These are phyloP conservation scores for Paralinhomoeus sp. DNA, from an alignment of 2,888 invertebrate species.

Conservation along the genomic window DNA sequence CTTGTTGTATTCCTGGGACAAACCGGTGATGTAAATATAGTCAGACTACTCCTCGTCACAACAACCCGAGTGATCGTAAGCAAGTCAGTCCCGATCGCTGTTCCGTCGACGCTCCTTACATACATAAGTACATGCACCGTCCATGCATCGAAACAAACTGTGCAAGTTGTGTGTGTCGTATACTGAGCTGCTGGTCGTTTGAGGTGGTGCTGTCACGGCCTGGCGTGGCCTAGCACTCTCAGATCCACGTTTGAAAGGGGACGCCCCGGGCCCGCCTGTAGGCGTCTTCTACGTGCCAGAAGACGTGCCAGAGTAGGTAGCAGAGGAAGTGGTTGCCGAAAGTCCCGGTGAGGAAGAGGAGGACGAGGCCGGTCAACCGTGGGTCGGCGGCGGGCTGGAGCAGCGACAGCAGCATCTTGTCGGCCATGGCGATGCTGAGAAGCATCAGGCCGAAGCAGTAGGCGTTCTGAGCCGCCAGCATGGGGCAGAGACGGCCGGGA, in stretches of 20 bases:
- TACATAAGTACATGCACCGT: too few relatives aligned
- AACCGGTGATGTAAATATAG: too few relatives aligned
- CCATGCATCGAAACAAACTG: too few relatives aligned
- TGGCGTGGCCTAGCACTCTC: too few relatives aligned
- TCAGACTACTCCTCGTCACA: too few relatives aligned
- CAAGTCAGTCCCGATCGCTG: too few relatives aligned
- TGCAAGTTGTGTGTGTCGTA: too few relatives aligned
- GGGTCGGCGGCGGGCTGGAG: constrained; percentile 11
- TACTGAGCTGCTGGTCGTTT: too few relatives aligned
- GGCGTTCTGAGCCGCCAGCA: constrained; percentile 15
- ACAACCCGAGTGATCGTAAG: too few relatives aligned
- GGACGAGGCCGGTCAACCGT: constrained; percentile 13
- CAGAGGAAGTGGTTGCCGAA: constrained; percentile 14
- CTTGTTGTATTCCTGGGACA: too few relatives aligned
- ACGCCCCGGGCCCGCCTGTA: constrained; percentile 6
- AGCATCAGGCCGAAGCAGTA: constrained; percentile 19
- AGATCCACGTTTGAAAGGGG: background rate
- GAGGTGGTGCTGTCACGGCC: too few relatives aligned
- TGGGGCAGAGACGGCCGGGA: constrained; percentile 14
- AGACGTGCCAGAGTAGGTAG: constrained; percentile 17
- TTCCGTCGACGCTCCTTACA: too few relatives aligned
- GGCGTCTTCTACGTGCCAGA: constrained; percentile 14
- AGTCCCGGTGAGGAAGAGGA: constrained; percentile 9
- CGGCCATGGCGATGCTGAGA: constrained; percentile 16
- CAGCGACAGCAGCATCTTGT: constrained; percentile 6